Percentiles rank a stretch among this genome's conserved stretches.
Evolutionary conservation across 2,888 invertebrate species (phyloP).

Genomic region (Drosophila meridiana): DNA sequence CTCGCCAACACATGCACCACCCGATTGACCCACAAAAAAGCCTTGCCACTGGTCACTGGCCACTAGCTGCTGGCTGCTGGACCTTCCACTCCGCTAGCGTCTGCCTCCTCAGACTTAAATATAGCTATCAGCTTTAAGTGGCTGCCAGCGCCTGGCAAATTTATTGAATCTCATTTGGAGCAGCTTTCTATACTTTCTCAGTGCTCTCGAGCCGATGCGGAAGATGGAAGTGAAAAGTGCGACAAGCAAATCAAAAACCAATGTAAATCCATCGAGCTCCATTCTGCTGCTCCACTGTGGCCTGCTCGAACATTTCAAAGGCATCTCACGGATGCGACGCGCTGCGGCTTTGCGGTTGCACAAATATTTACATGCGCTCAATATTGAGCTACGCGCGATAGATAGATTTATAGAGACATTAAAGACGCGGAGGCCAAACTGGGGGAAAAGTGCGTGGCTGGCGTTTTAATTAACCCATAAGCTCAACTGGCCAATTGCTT

Average conservation of each 20-base stretch:
- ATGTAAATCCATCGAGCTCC: constrained; percentile 38
- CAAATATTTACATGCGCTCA: constrained; percentile 67
- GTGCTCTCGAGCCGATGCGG: constrained; percentile 44
- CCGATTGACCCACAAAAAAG: constrained; percentile 71
- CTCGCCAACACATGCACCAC: constrained; percentile 25
- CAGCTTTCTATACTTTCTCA: constrained; percentile 64
- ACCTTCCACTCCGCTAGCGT: not conserved
- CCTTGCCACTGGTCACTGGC: constrained; percentile 57
- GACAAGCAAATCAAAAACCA: constrained; percentile 39
- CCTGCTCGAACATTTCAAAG: constrained; percentile 69
- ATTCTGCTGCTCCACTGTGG: constrained; percentile 8
- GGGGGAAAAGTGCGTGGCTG: constrained; percentile 64
- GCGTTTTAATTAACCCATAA: constrained; percentile 78
- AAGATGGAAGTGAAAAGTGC: constrained; percentile 61
- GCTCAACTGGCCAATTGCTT: constrained; percentile 79
- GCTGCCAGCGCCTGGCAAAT: constrained; percentile 67
- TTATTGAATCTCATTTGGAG: constrained; percentile 75
- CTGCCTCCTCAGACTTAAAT: constrained; percentile 63
- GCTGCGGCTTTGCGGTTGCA: constrained; percentile 69
- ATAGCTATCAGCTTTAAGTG: constrained; percentile 79
- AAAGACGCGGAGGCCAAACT: constrained; percentile 12
- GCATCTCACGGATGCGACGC: constrained; percentile 74
- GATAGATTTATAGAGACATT: constrained; percentile 53
- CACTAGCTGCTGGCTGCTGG: constrained; percentile 34
- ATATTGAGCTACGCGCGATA: constrained; percentile 45